Evolutionary conservation across 2,797 vertebrate species (phyloP).

Genomic region (Microcaecilia unicolor): DNA sequence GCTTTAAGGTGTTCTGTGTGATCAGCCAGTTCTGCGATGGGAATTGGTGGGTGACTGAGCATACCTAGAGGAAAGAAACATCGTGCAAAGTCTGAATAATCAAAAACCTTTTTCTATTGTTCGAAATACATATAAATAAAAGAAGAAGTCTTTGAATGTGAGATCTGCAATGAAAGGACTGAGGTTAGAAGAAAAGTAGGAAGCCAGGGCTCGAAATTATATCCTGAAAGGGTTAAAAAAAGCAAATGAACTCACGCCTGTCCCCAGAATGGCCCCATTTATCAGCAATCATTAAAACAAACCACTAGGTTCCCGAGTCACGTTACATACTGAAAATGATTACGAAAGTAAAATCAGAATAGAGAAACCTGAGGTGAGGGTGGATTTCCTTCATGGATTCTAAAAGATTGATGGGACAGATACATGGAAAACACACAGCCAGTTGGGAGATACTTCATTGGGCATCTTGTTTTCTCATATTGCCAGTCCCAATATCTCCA

Average conservation of each 20-base stretch:
- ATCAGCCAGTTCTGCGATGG: slow-evolving; percentile 85
- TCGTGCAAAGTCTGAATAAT: background rate
- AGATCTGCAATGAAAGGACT: slow-evolving; percentile 45
- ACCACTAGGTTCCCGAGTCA: no score
- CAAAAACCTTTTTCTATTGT: background rate
- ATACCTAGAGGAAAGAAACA: slow-evolving; percentile 65
- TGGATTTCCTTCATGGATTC: no score
- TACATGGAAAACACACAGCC: no score
- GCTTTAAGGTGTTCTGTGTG: slow-evolving; percentile 95
- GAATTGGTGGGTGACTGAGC: slow-evolving; percentile 94
- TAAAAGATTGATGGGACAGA: no score
- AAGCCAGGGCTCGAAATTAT: slow-evolving; percentile 70
- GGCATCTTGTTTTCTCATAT: no score
- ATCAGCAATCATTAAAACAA: slow-evolving; percentile 9
- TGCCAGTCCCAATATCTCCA: no score
- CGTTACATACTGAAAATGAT: no score
- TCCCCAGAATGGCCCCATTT: slow-evolving; percentile 28
- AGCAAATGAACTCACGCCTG: slow-evolving; percentile 29
- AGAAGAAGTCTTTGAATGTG: slow-evolving; percentile 37
- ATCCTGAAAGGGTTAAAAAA: slow-evolving; percentile 26
- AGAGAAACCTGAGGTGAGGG: no score
- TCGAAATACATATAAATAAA: background rate
- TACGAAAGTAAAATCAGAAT: no score
- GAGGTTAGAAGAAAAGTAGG: slow-evolving; percentile 51
- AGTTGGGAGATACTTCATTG: no score